Evolutionary conservation across 30 jellyfish, hydroid and myxozoan species (phyloP), one percentile per base, ranked within the genome.

Genomic region (Cassiopea andromeda): DNA sequence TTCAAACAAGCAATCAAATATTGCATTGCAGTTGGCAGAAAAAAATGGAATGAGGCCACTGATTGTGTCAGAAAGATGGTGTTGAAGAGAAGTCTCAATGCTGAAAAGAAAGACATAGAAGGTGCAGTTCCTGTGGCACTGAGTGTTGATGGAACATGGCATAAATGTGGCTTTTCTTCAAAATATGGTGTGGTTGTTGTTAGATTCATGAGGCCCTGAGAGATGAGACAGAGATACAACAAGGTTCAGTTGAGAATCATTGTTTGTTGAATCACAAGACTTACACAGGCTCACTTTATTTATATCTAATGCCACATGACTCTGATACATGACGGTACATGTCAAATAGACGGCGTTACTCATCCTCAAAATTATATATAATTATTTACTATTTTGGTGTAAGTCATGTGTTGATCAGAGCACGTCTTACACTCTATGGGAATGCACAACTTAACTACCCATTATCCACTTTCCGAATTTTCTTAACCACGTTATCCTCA

Each of bases 161-260:
- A 78, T 10, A 81, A 81, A 50, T 7, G 90, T 6, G 90, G 90
- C n/a, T 81, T 5, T 64, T 81, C 90, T 27, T 81, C 90, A 16
- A 81, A 81, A 44, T 59, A 81, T 81, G 90, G 90, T 2, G 90
- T 81, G 9, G 90, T 81, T 59, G 17, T 64, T 80, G 89, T 80
- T 80, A 64, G 57, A 46, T 50, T 72, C 64, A 54, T 54, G 7
- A 3, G 64, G 64, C 64, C 64, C 64, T 54, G 64, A 54, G 64
- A 54, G 64, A 54, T 54, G 64, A 54, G 64, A 54, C 64, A 54
- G 64, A 54, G 64, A 54, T 54, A 54, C 64, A 54, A 54, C 64
- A 54, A 54, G 10, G 7, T 6, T 54, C 64, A 54, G 64, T 54
- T 54, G 64, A 54, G 64, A 54, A 54, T 54, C 64, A 54, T 54